A percentile compares a stretch with the other conserved stretches of the same genome.
phyloP scores from a whole-genome alignment of 1,140 invertebrate genomes.

The Phortica variegata region DNA sequence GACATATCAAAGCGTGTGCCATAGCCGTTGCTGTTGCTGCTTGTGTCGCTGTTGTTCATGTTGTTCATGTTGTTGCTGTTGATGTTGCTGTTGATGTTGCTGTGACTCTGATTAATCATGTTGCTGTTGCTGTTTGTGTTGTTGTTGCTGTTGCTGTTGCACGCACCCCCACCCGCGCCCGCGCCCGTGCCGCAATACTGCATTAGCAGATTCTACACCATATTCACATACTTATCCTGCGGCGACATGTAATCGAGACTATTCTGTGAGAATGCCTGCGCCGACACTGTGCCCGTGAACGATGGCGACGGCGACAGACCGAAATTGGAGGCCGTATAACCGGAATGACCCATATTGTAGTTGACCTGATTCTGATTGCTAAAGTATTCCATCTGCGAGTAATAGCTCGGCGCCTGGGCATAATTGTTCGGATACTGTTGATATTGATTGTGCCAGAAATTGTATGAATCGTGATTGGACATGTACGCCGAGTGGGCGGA shows the following conservation, averaged over 20 bases:
- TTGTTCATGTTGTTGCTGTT: no score
- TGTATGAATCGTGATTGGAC: conserved; percentile 56
- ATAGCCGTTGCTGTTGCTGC: no score
- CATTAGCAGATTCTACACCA: conserved; percentile 57
- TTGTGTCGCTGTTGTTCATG: no score
- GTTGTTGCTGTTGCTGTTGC: conserved; percentile 24
- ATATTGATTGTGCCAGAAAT: conserved; percentile 57
- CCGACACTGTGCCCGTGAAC: conserved; percentile 49
- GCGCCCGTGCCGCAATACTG: conserved; percentile 48
- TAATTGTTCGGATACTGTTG: conserved; percentile 64
- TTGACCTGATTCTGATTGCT: conserved; percentile 59
- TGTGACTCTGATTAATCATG: background rate
- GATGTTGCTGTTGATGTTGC: no score
- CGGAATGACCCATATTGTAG: conserved; percentile 56
- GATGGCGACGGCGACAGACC: conserved; percentile 49
- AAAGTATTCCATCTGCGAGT: conserved; percentile 67
- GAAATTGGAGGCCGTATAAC: conserved; percentile 52
- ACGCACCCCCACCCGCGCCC: conserved; percentile 23
- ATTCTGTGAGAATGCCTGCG: conserved; percentile 55
- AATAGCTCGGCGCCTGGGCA: conserved; percentile 60
- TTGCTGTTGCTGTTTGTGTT: background rate
- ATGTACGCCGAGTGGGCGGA: conserved; percentile 47
- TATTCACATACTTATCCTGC: conserved; percentile 56
- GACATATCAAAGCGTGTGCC: no score
- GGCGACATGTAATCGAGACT: conserved; percentile 57